These are phyloP conservation scores for Cinclus mexicanus DNA, from an alignment of 2,113 vertebrate genomes.

Conservation along the genomic window DNA sequence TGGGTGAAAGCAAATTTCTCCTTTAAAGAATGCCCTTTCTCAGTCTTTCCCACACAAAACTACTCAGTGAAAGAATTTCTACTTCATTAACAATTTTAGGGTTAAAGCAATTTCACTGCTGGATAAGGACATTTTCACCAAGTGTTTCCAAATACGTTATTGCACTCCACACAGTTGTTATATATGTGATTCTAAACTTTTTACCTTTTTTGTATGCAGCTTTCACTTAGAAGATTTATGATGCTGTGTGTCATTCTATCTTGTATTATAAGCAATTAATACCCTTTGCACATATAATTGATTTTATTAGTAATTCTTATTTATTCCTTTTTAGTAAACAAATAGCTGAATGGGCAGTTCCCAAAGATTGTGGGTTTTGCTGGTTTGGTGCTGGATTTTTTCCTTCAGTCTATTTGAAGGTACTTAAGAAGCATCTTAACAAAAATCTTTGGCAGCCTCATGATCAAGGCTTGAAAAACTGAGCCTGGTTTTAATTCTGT, in stretches of 20 bases:
- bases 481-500: not conserved
- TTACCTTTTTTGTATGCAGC: not conserved
- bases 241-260: not conserved
- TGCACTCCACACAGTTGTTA: fast-evolving
- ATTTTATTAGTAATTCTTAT: not conserved
- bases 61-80: not conserved
- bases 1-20: not conserved
- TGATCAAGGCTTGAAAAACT: not conserved
- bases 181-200: not conserved
- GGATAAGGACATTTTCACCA: not conserved
- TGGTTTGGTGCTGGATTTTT: not conserved
- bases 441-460: not conserved
- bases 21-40: not conserved
- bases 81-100: not conserved
- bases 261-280: not conserved
- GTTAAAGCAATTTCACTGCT: not conserved
- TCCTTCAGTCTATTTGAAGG: not conserved
- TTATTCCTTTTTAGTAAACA: not conserved
- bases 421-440: not conserved
- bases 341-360: not conserved
- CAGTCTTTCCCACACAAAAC: not conserved
- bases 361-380: not conserved
- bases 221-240: not conserved
- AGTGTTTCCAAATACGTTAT: fast-evolving
- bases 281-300: not conserved